Conservation (phyloP, 2,797 vertebrate genomes). For the Carcharodon carcharias region DNA sequence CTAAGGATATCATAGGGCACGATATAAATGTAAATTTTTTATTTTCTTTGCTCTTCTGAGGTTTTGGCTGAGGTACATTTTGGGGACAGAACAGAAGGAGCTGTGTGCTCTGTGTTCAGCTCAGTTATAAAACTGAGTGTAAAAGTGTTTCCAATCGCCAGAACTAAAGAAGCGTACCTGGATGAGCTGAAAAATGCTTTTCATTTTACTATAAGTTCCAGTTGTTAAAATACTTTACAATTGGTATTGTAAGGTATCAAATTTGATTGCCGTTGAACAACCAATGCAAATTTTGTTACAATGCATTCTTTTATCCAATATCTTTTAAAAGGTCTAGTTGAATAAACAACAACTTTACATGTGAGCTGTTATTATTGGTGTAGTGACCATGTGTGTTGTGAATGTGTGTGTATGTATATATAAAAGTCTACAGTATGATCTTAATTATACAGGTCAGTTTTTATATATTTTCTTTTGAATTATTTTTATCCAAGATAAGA, state of each 20-base stretch:
- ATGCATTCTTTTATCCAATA: not conserved
- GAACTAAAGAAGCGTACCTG: not conserved
- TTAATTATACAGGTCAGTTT: not conserved
- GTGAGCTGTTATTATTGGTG: not conserved
- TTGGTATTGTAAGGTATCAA: not conserved
- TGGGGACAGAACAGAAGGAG: not conserved
- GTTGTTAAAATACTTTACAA: not conserved
- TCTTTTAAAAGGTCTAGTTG: not conserved
- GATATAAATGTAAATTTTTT: not conserved
- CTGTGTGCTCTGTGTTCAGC: not conserved
- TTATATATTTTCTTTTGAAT: not conserved
- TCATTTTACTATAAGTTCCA: not conserved
- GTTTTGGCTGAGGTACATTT: not conserved
- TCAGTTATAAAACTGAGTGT: not conserved
- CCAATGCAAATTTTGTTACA: not conserved
- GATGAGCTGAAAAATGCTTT: not conserved
- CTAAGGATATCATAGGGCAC: not conserved
- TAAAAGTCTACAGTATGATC: not conserved
- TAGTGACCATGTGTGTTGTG: not conserved
- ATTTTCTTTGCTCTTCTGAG: not conserved
- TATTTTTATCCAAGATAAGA: not conserved
- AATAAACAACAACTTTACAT: not conserved
- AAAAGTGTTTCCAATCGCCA: not conserved
- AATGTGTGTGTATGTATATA: not conserved
- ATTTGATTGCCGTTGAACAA: conserved; percentile 7